Conservation (phyloP, 2,797 vertebrate genomes). For the Myiotriccus ornatus region DNA sequence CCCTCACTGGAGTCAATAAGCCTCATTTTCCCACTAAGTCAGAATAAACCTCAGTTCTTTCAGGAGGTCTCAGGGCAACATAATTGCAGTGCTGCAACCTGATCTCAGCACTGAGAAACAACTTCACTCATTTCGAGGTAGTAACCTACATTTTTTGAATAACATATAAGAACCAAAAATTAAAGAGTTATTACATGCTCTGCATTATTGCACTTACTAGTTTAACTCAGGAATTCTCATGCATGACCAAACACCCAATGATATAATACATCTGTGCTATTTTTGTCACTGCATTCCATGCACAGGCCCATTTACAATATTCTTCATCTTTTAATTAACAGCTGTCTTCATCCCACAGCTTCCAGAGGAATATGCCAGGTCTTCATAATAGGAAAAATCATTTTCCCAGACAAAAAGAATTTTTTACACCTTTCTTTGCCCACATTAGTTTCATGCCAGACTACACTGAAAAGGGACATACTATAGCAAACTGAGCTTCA, state of each 20-base stretch:
- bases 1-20: background rate
- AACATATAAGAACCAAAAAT: background rate
- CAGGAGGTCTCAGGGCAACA: background rate
- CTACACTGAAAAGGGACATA: background rate
- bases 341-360: background rate
- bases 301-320: background rate
- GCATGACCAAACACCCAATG: background rate
- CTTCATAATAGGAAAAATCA: background rate
- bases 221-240: background rate
- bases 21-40: background rate
- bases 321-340: background rate
- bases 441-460: background rate
- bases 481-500: background rate
- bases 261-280: background rate
- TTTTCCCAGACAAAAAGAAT: background rate
- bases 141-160: background rate
- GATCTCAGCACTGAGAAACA: background rate
- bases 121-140: background rate
- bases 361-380: background rate
- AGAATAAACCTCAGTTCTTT: background rate
- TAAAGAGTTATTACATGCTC: background rate
- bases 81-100: background rate
- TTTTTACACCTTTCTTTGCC: background rate
- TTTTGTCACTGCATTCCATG: background rate
- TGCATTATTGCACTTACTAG: background rate